Base-by-base conservation (phyloP, 2,888 invertebrate genomes). In the Coelopa pilipes region DNA sequence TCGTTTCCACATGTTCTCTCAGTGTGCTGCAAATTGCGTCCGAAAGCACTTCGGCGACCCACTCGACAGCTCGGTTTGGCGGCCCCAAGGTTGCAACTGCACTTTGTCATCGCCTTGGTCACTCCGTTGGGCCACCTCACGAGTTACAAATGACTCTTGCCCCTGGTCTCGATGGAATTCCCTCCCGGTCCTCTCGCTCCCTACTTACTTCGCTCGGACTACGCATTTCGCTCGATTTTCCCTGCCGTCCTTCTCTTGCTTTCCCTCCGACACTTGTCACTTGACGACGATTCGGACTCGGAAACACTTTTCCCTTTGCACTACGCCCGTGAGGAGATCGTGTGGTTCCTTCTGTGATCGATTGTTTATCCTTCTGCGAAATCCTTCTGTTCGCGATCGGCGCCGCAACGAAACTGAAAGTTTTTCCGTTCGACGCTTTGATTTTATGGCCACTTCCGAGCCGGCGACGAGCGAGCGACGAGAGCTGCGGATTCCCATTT, bases 371-470 rank as follows among this genome's bases (percentile, higher is more conserved):
- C n/a, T 53, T 53, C 53, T 53, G 13, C 4, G 15, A 53, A 3
- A 2, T 9, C 4, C 10, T 53, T 53, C 5, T 17, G 55, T 65
- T 65, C 81, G 76, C 79, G 76, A 77, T 80, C 81, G 85, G 80
- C 79, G 85, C 79, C 81, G 77, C 74, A 80, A 82, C 78, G 83
- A 85, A 85, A 85, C 86, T 85, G 86, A 85, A 86, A 85, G 84
- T 84, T 82, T 82, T 77, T 77, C 78, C 82, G 81, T 79, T 79
- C 79, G 80, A 79, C 80, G 78, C 85, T 82, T 83, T 79, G 80
- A 81, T 86, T 85, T 85, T 85, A 85, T 85, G 85, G 81, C 79
- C 82, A 80, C 85, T 85, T 85, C 86, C 84, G 78, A 80, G 76
- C 74, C 78, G 49, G 21, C 7, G 10, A 21, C 70, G 9, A 53